A percentile compares a stretch with the other conserved stretches of the same genome.
Conservation (phyloP, 1,140 invertebrate species). For the Meloidogyne chitwoodi region DNA sequence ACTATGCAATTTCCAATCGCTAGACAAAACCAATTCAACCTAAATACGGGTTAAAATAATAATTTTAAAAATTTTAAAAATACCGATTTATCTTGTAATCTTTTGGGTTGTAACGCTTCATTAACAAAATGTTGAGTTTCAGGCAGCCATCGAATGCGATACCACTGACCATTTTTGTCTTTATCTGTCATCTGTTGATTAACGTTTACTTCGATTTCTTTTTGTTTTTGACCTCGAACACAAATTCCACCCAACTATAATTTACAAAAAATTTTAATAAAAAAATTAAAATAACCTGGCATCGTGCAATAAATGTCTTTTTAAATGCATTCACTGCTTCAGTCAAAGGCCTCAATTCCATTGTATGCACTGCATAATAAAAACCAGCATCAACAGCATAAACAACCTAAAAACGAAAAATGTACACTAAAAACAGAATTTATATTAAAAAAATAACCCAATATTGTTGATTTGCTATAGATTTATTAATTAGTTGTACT, state of each 20-base stretch:
- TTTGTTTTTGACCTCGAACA: neutral
- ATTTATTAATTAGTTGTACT: constrained; percentile 19
- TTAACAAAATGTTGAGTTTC: constrained; percentile 17
- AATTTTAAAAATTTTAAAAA: neutral
- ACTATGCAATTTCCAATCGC: neutral
- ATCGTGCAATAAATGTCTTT: constrained; percentile 25
- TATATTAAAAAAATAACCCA: neutral
- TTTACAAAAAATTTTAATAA: neutral
- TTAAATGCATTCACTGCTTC: constrained; percentile 27
- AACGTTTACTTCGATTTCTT: neutral
- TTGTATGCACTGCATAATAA: constrained; percentile 17
- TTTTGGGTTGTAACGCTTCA: neutral
- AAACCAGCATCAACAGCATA: constrained; percentile 26
- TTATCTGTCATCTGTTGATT: neutral
- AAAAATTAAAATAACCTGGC: constrained; percentile 6
- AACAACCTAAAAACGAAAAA: constrained; percentile 13
- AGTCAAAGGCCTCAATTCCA: constrained; percentile 17
- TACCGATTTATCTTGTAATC: neutral
- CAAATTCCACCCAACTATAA: constrained; percentile 3
- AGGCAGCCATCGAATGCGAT: constrained; percentile 2
- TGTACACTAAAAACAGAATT: neutral
- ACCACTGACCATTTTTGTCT: neutral
- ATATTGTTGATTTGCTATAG: constrained; percentile 12
- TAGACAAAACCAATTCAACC: constrained; percentile 11
- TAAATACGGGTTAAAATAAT: neutral